Evolutionary conservation across 2,888 invertebrate genomes (phyloP).

Genomic region (Eupsilia transversa): DNA sequence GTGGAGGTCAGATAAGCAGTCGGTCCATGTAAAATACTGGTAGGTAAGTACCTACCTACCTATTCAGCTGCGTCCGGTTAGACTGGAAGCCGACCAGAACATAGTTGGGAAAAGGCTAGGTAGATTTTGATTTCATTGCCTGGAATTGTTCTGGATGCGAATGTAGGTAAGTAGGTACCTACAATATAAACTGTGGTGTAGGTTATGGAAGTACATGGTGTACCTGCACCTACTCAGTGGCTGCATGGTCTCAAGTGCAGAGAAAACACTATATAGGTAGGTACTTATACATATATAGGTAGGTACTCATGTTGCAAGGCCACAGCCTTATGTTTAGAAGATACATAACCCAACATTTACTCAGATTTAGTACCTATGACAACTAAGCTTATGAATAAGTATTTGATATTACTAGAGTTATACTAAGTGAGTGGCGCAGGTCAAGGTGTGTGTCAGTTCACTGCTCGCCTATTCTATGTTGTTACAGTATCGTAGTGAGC

Average conservation of each 20-base stretch:
- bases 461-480: slow-evolving; percentile 11
- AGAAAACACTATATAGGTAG: neutral
- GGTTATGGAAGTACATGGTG: neutral
- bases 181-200: neutral
- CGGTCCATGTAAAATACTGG: no score
- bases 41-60: no score
- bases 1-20: no score
- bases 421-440: slow-evolving; percentile 3
- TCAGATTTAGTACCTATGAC: slow-evolving; percentile 36
- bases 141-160: neutral
- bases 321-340: slow-evolving; percentile 34
- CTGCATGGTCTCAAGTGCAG: neutral
- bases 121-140: neutral
- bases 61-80: no score
- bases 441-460: neutral
- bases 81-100: no score
- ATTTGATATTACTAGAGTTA: slow-evolving; percentile 72
- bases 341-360: slow-evolving; percentile 43
- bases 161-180: neutral
- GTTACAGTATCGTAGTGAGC: slow-evolving; percentile 16
- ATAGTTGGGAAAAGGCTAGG: neutral
- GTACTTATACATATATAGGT: neutral
- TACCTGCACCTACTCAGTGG: neutral
- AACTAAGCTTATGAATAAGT: slow-evolving; percentile 79
- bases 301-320: slow-evolving; percentile 6